These are phyloP conservation scores for Spea bombifrons DNA, from an alignment of 2,113 vertebrate genomes.

Conservation along the genomic window DNA sequence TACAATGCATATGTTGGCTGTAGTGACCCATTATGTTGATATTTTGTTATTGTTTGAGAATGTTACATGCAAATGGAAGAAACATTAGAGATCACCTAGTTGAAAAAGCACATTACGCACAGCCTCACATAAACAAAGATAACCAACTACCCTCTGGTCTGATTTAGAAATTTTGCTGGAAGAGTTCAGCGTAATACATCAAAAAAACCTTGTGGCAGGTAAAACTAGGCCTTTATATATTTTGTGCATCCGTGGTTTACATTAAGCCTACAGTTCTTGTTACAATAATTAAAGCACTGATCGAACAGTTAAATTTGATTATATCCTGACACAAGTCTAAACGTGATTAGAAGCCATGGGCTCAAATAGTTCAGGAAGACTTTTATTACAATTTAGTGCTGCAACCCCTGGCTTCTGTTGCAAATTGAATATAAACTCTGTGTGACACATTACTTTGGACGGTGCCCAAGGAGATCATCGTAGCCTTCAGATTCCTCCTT, in stretches of 20 bases:
- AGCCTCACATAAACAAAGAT: too few relatives aligned
- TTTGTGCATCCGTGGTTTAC: neutral
- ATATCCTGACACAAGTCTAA: conserved; percentile 39
- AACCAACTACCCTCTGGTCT: too few relatives aligned
- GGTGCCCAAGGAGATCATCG: conserved; percentile 41
- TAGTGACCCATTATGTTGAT: too few relatives aligned
- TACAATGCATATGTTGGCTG: too few relatives aligned
- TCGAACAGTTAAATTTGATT: conserved; percentile 32
- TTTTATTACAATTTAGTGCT: conserved; percentile 41
- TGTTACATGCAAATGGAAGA: too few relatives aligned
- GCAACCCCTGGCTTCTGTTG: conserved; percentile 39
- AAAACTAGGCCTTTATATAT: neutral
- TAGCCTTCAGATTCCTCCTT: conserved; percentile 20
- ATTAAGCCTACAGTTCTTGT: neutral
- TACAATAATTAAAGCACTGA: conserved; percentile 35
- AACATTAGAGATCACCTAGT: too few relatives aligned
- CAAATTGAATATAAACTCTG: conserved; percentile 29
- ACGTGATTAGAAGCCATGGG: conserved; percentile 35
- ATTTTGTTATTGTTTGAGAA: too few relatives aligned
- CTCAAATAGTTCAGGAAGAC: conserved; percentile 39
- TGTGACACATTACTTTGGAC: conserved; percentile 41
- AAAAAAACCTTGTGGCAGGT: too few relatives aligned
- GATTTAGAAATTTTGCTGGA: too few relatives aligned
- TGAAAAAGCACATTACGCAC: too few relatives aligned
- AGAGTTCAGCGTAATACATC: too few relatives aligned